Conservation (phyloP, 92 coral and sea anemone genomes). For the Actinernus sp. region DNA sequence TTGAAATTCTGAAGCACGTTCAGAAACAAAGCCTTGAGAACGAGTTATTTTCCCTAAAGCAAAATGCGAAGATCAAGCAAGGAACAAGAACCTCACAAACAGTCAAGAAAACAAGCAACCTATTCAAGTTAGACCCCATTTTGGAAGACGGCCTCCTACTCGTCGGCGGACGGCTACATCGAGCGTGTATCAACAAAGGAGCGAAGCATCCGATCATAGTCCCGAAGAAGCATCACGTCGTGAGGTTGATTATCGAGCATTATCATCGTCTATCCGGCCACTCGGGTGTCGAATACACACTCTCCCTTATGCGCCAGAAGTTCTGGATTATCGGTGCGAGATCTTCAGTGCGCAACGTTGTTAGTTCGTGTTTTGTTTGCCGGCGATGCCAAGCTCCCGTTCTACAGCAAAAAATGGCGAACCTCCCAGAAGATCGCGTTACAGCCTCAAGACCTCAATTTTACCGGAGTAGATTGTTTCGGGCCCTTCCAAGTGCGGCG, state of each 20-base stretch:
- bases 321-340: too few relatives aligned
- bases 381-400: too few relatives aligned
- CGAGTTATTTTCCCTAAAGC: slow-evolving; percentile 1
- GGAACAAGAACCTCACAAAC: slow-evolving; percentile 1
- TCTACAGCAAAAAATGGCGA: too few relatives aligned
- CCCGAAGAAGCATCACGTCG: slow-evolving; percentile 12
- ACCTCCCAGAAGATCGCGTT: too few relatives aligned
- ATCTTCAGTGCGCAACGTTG: too few relatives aligned
- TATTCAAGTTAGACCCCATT: slow-evolving; percentile 7
- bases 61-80: background rate
- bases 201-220: slow-evolving; percentile 15
- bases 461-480: too few relatives aligned
- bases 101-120: slow-evolving; percentile 13
- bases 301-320: too few relatives aligned
- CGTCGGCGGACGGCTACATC: slow-evolving; percentile 20
- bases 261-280: background rate
- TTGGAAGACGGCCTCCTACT: background rate
- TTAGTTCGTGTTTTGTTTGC: too few relatives aligned
- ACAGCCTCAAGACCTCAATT: too few relatives aligned
- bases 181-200: slow-evolving; percentile 1
- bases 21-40: slow-evolving; percentile 1
- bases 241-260: slow-evolving; percentile 3
- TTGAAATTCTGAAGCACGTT: slow-evolving; percentile 4
- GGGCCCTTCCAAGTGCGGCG: slow-evolving; percentile 4
- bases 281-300: too few relatives aligned